Evolutionary conservation across 2,888 invertebrate genomes (phyloP), one percentile per base, ranked within the genome.

Genomic region (Agrypnus murinus): DNA sequence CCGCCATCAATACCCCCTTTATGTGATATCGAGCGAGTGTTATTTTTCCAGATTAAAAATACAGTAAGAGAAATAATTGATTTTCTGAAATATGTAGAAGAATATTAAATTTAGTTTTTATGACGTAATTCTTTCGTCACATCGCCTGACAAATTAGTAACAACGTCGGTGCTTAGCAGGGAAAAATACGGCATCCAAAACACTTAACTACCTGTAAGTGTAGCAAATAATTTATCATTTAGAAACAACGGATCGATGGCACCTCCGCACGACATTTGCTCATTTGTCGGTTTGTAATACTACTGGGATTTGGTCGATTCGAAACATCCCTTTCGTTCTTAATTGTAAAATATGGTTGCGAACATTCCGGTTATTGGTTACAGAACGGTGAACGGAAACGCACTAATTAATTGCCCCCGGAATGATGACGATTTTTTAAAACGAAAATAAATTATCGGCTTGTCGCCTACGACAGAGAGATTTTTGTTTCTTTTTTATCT

Each of bases 221-320:
- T 65, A 65, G 72, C 66, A 65, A 72, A 72, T 72, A 72, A 72
- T 72, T 72, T 72, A 72, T 72, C 72, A 69, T 65, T 69, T 65
- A 69, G 65, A 50, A 69, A 40, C 62, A 63, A 57, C 63, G 66
- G 69, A 72, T 72, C 72, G 72, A 72, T 69, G 63, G 60, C 59
- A 36, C 57, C 45, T 69, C 58, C 34, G 64, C 72, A 72, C 72
- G 72, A 69, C 72, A 72, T 72, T 66, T 58, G 69, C 69, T 72
- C 72, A 69, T 72, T 72, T 72, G 72, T 72, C 64, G 69, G 58
- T 58, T 65, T 69, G 69, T 58, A 72, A 72, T 69, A 40, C 68
- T 58, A 64, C 71, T 63, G 71, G 71, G 71, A 71, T 71, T 71
- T 71, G 66, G 66, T 57, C 62, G 66, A 67, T 71, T 71, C 46